Conservation (phyloP, 2,888 invertebrate species). For the Xestia rhomboidea region DNA sequence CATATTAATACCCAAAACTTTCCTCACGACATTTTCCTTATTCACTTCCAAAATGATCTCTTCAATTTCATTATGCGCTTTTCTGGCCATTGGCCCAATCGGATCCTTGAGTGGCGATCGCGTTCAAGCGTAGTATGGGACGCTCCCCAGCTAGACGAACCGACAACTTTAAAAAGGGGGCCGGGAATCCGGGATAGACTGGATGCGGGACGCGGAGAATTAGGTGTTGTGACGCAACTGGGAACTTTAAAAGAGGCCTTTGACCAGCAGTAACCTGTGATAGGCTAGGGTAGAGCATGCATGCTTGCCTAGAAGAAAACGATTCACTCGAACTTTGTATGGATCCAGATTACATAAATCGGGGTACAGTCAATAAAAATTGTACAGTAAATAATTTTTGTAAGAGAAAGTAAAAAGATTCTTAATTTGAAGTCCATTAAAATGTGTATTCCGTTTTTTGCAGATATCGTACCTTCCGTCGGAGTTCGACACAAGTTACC, state of each 20-base stretch:
- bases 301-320: too few relatives aligned
- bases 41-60: neutral
- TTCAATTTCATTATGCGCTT: neutral
- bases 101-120: neutral
- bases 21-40: neutral
- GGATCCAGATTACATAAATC: too few relatives aligned
- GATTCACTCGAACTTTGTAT: too few relatives aligned
- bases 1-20: neutral
- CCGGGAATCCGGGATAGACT: too few relatives aligned
- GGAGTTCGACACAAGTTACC: constrained; percentile 77
- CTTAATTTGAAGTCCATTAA: too few relatives aligned
- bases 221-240: neutral
- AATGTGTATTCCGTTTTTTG: neutral
- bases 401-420: too few relatives aligned
- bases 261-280: neutral
- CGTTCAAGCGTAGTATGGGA: too few relatives aligned
- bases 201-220: neutral
- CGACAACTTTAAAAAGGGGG: neutral
- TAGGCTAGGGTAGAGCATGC: too few relatives aligned
- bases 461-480: constrained; percentile 82
- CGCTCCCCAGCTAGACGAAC: neutral
- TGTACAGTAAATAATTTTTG: too few relatives aligned
- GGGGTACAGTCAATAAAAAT: too few relatives aligned
- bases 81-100: neutral
- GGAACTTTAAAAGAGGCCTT: neutral